A percentile compares a stretch with the other conserved stretches of the same genome.
phyloP scores from a whole-genome alignment of 1,140 invertebrate species.

The Oryctes rhinoceros region DNA sequence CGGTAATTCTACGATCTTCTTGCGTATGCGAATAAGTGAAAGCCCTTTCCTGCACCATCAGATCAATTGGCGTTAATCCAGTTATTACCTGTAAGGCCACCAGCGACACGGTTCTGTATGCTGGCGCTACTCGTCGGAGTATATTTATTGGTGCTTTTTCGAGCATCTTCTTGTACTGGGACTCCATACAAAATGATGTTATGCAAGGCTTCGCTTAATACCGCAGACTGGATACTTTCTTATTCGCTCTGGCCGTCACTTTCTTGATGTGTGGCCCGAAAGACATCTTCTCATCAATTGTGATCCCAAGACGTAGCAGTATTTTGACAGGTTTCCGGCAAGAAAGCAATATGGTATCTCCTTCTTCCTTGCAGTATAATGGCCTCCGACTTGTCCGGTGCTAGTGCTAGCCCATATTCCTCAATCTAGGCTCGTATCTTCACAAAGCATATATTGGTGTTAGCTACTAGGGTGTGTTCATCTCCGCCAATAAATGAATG shows the following conservation, averaged over 20 bases:
- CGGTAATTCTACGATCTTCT: no score
- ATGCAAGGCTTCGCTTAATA: neutral
- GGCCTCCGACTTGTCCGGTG: no score
- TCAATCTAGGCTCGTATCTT: neutral
- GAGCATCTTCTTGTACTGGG: no score
- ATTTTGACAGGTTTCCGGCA: neutral
- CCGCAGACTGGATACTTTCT: neutral
- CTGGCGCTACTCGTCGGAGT: no score
- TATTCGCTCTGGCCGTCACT: neutral
- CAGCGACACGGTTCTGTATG: no score
- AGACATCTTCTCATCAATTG: neutral
- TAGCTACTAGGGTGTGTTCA: neutral
- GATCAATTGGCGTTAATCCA: no score
- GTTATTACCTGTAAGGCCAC: no score
- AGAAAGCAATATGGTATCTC: neutral
- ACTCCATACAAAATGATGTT: neutral
- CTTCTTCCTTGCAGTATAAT: neutral
- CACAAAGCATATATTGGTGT: neutral
- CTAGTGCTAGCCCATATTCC: neutral
- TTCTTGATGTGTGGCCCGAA: neutral
- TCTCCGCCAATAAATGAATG: no score
- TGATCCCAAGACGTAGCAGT: neutral
- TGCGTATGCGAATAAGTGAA: no score
- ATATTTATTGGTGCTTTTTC: no score
- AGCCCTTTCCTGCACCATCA: no score